phyloP scores from a whole-genome alignment of 2,113 vertebrate genomes.

The Morone saxatilis region DNA sequence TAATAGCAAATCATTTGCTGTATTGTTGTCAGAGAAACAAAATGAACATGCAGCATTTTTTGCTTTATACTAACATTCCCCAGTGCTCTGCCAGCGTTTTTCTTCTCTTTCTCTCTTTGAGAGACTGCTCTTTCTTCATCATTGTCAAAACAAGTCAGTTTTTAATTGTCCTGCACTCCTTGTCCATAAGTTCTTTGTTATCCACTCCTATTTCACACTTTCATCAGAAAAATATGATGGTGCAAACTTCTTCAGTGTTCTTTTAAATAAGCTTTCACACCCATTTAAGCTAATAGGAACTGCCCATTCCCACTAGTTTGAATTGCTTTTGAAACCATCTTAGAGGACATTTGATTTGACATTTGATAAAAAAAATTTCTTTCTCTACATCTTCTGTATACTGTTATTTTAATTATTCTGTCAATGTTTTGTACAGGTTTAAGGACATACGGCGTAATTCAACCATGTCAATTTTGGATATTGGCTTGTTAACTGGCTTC shows the following conservation, averaged over 20 bases:
- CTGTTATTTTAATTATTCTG: too few species aligned
- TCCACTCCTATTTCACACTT: background rate
- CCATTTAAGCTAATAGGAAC: too few species aligned
- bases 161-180: too few species aligned
- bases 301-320: too few species aligned
- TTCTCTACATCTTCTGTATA: slow-evolving; percentile 11
- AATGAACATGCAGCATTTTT: too few species aligned
- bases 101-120: too few species aligned
- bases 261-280: background rate
- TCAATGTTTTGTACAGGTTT: slow-evolving; percentile 51
- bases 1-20: too few species aligned
- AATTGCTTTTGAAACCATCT: background rate
- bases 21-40: too few species aligned
- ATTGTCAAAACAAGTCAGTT: too few species aligned
- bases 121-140: too few species aligned
- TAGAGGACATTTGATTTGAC: background rate
- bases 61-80: too few species aligned
- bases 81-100: too few species aligned
- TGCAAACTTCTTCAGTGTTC: background rate
- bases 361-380: background rate
- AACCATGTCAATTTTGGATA: slow-evolving; percentile 84
- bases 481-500: slow-evolving; percentile 85
- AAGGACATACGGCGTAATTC: slow-evolving; percentile 57
- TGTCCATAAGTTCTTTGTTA: background rate
- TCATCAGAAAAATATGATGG: background rate